Conservation (phyloP, 2,113 vertebrate genomes). For the Peromyscus maniculatus region DNA sequence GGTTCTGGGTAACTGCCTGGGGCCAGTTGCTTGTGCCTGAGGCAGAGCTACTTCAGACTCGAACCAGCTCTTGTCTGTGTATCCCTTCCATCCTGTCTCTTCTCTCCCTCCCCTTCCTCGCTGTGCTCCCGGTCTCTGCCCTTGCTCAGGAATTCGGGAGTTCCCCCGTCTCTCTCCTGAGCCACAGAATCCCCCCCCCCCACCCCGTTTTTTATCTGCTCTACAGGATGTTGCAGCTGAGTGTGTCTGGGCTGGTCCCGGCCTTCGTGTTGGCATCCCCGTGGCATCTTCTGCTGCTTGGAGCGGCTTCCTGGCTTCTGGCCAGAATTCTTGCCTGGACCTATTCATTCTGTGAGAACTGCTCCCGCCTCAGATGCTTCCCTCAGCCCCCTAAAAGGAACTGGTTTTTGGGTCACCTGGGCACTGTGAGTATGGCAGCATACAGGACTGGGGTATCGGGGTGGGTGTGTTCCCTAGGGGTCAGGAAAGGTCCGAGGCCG, state of each 20-base stretch:
- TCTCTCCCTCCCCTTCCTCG: not conserved
- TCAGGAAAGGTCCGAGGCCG: too few species aligned
- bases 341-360: constrained; percentile 81
- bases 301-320: not conserved
- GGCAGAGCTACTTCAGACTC: not conserved
- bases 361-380: constrained; percentile 86
- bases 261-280: not conserved
- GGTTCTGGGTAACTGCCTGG: not conserved
- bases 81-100: fast-evolving
- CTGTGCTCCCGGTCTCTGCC: fast-evolving
- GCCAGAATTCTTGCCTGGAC: not conserved
- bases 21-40: not conserved
- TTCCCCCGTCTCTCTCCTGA: not conserved
- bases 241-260: constrained; percentile 12
- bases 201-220: not conserved
- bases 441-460: fast-evolving
- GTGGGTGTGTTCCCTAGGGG: not conserved
- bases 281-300: constrained; percentile 59
- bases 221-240: not conserved
- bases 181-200: not conserved
- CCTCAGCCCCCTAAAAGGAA: constrained; percentile 83
- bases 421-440: constrained; percentile 84
- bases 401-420: constrained; percentile 91
- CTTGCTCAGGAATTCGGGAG: not conserved
- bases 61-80: not conserved